Conservation (phyloP, 37 sponge, comb jelly and placozoan genomes). For the Axinella damicornis region DNA sequence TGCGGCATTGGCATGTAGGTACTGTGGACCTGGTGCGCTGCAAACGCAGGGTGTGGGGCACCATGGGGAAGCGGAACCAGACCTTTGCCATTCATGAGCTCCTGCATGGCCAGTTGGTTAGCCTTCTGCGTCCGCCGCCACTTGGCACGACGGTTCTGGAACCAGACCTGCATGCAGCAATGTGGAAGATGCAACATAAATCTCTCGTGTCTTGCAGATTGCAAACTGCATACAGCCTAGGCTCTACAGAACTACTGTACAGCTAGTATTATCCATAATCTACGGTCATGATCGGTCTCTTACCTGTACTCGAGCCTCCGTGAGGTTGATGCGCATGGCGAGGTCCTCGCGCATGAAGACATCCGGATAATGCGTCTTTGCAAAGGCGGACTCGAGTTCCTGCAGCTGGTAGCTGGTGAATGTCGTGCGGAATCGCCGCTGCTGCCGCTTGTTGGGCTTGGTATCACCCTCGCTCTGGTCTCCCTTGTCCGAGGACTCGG, state of each 20-base stretch:
- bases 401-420: constrained; percentile 94
- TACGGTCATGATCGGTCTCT: too few species aligned
- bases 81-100: constrained; percentile 70
- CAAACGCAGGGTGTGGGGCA: neutral
- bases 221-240: too few species aligned
- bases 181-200: neutral
- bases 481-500: constrained; percentile 52
- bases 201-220: too few species aligned
- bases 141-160: constrained; percentile 86
- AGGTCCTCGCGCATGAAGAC: constrained; percentile 95
- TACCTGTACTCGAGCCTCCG: constrained; percentile 97
- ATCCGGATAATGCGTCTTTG: constrained; percentile 93
- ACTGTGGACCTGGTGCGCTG: constrained; percentile 26
- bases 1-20: constrained; percentile 56
- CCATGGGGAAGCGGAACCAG: constrained; percentile 53
- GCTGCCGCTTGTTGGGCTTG: constrained; percentile 78
- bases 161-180: constrained; percentile 75
- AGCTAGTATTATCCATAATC: too few species aligned
- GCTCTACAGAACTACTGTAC: too few species aligned
- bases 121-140: constrained; percentile 91
- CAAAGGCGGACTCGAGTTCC: constrained; percentile 90
- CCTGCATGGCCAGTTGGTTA: constrained; percentile 80
- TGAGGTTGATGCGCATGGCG: constrained; percentile 85
- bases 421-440: constrained; percentile 90
- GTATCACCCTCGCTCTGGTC: constrained; percentile 33